Evolutionary conservation across 2,113 vertebrate genomes (phyloP), one percentile per base, ranked within the genome.

Genomic region (Gavia stellata): DNA sequence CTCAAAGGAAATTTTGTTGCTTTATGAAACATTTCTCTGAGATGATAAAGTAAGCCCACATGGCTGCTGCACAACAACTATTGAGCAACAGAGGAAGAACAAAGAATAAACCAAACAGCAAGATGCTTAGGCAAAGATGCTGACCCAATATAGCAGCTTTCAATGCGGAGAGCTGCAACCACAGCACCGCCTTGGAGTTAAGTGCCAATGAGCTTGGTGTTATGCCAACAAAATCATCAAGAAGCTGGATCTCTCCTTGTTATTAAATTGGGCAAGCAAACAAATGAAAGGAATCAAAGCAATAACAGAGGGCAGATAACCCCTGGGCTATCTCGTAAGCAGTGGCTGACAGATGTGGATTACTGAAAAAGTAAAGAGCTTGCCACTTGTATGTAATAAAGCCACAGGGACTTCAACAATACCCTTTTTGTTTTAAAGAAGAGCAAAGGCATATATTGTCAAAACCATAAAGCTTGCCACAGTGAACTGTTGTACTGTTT

Each of bases 331-430:
- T 86, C 89, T 97, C 40, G 36, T 97, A 96, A 97, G 94, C 94
- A 97, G 93, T 90, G 89, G 97, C 95, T 97, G 96, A 97, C 94
- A 97, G 96, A 97, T 94, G 96, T 95, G 96, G 95, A 97, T 96
- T 97, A 97, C 94, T 71, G 89, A 94, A 96, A 96, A 96, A 96
- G 94, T 91, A 95, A 96, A 96, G 94, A 97, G 96, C 89, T 97
- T 94, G 97, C 96, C 94, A 97, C 96, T 96, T 95, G 89, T 94
- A 95, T 81, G 89, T 95, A 97, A 97, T 97, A 97, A 97, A 97
- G 85, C 95, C 93, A 97, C 81, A 63, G 97, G 97, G 95, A 97
- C 93, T 93, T 92, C 87, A 92, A 81, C 93, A 95, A 88, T 93
- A 97, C 78, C 59, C 81, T 85, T 95, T 92, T 94, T 97, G 94